These are phyloP conservation scores for Augochlorella aurata DNA, from an alignment of 2,888 invertebrate genomes.

Conservation along the genomic window DNA sequence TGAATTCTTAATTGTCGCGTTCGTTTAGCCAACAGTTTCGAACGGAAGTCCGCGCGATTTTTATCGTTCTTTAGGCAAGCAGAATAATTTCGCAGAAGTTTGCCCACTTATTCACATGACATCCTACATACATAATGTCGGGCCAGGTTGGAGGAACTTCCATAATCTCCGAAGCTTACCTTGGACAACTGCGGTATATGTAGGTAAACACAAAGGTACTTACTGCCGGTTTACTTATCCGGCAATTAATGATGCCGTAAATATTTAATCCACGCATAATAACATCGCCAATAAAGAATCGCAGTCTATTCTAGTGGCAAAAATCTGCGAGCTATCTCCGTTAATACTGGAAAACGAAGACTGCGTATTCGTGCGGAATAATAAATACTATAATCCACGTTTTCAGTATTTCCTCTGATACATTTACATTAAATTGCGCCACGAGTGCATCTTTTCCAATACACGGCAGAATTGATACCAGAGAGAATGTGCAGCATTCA, in stretches of 20 bases:
- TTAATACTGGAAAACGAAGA: not conserved
- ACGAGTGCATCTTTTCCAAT: not conserved
- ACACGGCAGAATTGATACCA: too few species aligned
- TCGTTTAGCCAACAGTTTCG: too few species aligned
- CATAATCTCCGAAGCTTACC: slow-evolving; percentile 15
- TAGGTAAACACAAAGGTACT: not conserved
- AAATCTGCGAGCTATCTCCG: not conserved
- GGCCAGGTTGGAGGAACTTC: not conserved
- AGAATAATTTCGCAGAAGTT: not conserved
- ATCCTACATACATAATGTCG: not conserved
- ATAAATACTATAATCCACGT: not conserved
- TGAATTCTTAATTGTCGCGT: too few species aligned
- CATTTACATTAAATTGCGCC: not conserved
- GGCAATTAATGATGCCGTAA: not conserved
- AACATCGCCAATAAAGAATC: not conserved
- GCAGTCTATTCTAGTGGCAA: not conserved
- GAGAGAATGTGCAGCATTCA: too few species aligned
- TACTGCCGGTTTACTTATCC: not conserved
- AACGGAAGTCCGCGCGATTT: too few species aligned
- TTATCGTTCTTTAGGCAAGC: not conserved
- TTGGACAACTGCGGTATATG: not conserved
- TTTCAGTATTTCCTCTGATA: not conserved
- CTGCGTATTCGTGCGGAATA: too few species aligned
- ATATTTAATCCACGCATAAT: slow-evolving; percentile 12
- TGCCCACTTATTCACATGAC: not conserved